Base-by-base conservation (phyloP, 2,797 vertebrate genomes). In the Sebastes oblongus region DNA sequence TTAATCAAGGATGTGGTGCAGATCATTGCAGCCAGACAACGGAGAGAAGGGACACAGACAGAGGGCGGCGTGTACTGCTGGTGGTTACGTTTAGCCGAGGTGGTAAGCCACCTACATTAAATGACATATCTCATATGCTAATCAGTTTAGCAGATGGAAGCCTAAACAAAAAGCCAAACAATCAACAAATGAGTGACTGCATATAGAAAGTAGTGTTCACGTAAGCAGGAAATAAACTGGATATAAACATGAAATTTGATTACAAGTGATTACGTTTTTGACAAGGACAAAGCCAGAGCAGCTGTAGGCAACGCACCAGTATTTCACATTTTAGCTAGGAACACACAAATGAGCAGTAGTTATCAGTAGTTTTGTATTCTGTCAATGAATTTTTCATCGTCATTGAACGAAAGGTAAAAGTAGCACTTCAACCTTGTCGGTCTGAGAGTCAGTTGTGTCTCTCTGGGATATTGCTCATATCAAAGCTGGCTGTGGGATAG, bases 351-450 rank as follows among this genome's bases (percentile, higher is more conserved):
- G 8, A 81, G 13, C 42, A 29, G 20, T 20, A 32, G 39, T 16
- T 30, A 34, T 74, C 39, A 18, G 5, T 72, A 46, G 72, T 84
- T 46, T 70, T 75, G 56, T 68, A 81, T 77, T 85, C 67, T 55
- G 46, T 77, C 60, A 66, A n/a, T 83, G 24, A 56, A 74, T 61
- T 64, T 62, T 78, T 81, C n/a, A 61, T 60, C 1, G 11, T 68
- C 80, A 74, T 58, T 82, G 29, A 85, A 66, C 30, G 52, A 42
- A 61, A 69, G 75, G 74, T 81, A 54, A 80, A 72, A 59, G 39
- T n/a, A 74, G 34, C 59, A 62, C 59, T 67, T 70, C 27, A 65
- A 30, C 55, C 78, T 66, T 71, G 32, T 64, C 68, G 62, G 50
- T 50, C 25, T 73, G 59, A 62, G 65, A 67, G 65, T 60, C 54